Conservation (phyloP, 2,888 invertebrate genomes). For the Drosophila prolongata region DNA sequence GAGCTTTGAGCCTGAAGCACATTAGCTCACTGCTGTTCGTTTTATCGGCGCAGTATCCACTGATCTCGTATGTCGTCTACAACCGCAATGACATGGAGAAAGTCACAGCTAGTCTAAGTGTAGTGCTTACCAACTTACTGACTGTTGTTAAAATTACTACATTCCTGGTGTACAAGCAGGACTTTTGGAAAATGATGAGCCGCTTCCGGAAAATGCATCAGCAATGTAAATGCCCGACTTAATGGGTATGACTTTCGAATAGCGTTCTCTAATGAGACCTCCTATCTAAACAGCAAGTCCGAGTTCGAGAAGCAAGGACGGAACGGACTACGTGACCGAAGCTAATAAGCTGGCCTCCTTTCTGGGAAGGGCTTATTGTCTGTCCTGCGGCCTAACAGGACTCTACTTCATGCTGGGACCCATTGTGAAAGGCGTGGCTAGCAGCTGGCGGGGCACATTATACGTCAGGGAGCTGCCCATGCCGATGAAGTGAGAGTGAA, state of each 20-base stretch:
- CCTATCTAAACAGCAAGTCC: constrained; percentile 42
- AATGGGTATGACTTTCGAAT: constrained; percentile 4
- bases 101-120: constrained; percentile 80
- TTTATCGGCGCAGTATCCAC: constrained; percentile 80
- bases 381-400: constrained; percentile 73
- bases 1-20: constrained; percentile 36
- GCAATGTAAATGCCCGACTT: constrained; percentile 58
- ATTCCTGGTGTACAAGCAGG: constrained; percentile 72
- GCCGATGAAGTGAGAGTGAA: constrained; percentile 77
- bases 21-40: constrained; percentile 63
- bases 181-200: constrained; percentile 72
- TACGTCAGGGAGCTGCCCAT: constrained; percentile 74
- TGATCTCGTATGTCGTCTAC: constrained; percentile 72
- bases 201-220: constrained; percentile 73
- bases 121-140: constrained; percentile 78
- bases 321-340: constrained; percentile 43
- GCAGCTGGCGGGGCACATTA: constrained; percentile 39
- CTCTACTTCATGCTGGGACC: constrained; percentile 80
- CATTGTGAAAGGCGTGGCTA: constrained; percentile 66
- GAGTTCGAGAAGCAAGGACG: constrained; percentile 15
- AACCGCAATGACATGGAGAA: constrained; percentile 76
- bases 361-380: constrained; percentile 69
- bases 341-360: constrained; percentile 66
- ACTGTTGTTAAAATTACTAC: constrained; percentile 80
- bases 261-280: background rate